Conservation (phyloP, 2,888 invertebrate species). For the Lasioglossum pauxillum region DNA sequence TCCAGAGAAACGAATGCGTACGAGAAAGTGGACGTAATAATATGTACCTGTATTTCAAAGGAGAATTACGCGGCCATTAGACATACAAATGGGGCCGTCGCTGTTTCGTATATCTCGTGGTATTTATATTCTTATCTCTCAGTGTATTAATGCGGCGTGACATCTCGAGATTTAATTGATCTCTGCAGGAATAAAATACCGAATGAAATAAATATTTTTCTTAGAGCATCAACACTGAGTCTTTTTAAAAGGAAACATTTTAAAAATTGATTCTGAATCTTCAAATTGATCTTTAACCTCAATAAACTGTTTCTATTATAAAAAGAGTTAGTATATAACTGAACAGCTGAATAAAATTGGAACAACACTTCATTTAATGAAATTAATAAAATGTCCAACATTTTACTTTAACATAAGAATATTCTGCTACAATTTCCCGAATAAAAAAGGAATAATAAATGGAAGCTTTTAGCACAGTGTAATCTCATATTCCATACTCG, state of each 20-base stretch:
- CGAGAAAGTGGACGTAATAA: slow-evolving; percentile 49
- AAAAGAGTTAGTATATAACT: neutral
- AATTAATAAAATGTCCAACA: too few species aligned
- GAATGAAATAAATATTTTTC: neutral
- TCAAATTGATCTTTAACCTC: neutral
- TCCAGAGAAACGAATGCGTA: slow-evolving; percentile 46
- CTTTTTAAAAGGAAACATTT: neutral
- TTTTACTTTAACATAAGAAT: neutral
- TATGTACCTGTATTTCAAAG: slow-evolving; percentile 51
- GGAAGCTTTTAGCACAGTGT: neutral
- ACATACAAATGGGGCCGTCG: slow-evolving; percentile 26
- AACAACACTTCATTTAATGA: neutral
- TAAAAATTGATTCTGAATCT: neutral
- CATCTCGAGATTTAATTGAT: neutral
- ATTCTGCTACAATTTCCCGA: neutral
- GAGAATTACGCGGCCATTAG: slow-evolving; percentile 39
- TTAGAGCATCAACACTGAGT: neutral
- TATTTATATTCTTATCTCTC: slow-evolving; percentile 22
- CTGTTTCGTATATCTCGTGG: neutral
- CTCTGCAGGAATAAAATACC: neutral
- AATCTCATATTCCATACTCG: neutral
- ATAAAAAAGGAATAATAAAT: neutral
- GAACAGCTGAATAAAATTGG: neutral
- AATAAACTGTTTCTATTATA: neutral
- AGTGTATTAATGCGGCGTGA: neutral